These are phyloP conservation scores for Idaea biselata DNA, from an alignment of 2,888 invertebrate species.

Conservation along the genomic window DNA sequence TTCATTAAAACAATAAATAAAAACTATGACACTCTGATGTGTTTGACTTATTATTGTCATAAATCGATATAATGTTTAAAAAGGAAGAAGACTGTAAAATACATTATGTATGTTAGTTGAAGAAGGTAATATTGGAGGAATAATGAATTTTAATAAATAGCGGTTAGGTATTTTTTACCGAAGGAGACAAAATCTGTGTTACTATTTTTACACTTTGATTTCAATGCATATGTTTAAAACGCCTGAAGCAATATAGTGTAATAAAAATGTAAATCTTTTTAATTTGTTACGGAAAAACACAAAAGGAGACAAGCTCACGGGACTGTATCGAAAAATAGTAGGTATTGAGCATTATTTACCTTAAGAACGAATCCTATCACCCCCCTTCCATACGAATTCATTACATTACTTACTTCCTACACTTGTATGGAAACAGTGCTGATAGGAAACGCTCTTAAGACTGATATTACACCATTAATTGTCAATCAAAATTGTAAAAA, in stretches of 20 bases:
- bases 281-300: not conserved
- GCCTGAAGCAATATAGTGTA: not conserved
- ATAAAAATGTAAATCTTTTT: not conserved
- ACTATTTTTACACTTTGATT: not conserved
- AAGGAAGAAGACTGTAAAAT: slow-evolving; percentile 26
- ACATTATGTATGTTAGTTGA: not conserved
- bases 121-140: not conserved
- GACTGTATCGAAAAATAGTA: no score
- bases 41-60: slow-evolving; percentile 62
- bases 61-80: slow-evolving; percentile 29
- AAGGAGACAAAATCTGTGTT: not conserved
- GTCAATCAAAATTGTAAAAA: not conserved
- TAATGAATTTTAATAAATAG: not conserved
- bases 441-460: not conserved
- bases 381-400: no score
- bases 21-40: slow-evolving; percentile 59
- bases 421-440: no score
- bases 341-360: no score
- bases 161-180: not conserved
- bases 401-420: no score
- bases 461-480: not conserved
- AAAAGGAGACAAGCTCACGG: no score
- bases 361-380: no score
- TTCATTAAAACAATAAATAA: slow-evolving; percentile 30
- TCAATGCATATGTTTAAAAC: not conserved